Evolutionary conservation across 2,113 vertebrate genomes (phyloP).

Genomic region (Stomatorhinus ivindoensis): DNA sequence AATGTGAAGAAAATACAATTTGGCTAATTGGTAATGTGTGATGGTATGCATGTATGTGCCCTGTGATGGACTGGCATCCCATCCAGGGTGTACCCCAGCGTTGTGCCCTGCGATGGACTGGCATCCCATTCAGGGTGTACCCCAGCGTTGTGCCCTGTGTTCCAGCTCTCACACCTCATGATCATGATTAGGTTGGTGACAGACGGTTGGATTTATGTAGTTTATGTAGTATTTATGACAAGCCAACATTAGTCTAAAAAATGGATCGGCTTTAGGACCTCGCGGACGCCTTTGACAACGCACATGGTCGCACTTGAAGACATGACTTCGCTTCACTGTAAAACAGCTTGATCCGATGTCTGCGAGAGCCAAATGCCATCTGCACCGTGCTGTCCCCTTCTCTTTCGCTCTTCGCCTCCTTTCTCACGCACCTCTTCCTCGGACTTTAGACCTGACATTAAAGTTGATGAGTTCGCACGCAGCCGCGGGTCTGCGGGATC

Average conservation of each 20-base stretch:
- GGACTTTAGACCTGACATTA: constrained; percentile 32
- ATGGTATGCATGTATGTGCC: neutral
- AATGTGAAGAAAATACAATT: neutral
- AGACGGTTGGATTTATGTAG: neutral
- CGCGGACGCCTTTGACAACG: constrained; percentile 44
- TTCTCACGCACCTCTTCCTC: neutral
- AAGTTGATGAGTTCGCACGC: constrained; percentile 29
- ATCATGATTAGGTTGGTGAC: neutral
- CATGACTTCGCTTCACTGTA: constrained; percentile 52
- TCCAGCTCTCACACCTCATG: neutral
- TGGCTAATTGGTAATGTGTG: neutral
- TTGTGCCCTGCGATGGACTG: neutral
- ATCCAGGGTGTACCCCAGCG: neutral
- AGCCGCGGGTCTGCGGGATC: constrained; percentile 35
- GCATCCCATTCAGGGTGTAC: neutral
- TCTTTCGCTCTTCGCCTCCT: neutral
- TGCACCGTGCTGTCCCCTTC: neutral
- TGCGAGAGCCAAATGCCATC: constrained; percentile 24
- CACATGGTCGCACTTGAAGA: constrained; percentile 54
- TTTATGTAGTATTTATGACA: no score
- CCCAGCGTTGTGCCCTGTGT: neutral
- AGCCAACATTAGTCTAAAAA: neutral
- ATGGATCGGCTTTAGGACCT: constrained; percentile 56
- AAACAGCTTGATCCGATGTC: constrained; percentile 39
- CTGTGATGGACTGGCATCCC: neutral